These are phyloP conservation scores for Neocrepidodera transversa DNA, from an alignment of 2,888 invertebrate genomes.

Conservation along the genomic window DNA sequence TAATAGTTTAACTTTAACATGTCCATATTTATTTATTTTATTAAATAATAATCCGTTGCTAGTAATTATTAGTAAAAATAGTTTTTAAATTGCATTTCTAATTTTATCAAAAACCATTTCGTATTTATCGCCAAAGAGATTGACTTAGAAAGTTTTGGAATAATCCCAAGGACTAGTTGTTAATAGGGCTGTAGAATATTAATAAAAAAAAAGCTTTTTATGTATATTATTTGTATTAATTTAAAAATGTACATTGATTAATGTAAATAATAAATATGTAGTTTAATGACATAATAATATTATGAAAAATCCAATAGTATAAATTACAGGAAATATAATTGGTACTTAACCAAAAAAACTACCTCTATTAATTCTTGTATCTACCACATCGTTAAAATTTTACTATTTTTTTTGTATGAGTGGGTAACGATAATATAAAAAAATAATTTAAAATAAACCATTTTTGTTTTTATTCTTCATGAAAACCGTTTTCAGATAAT, in stretches of 20 bases:
- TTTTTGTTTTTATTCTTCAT: background rate
- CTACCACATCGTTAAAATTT: slow-evolving; percentile 2
- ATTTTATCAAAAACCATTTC: slow-evolving; percentile 9
- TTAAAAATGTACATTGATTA: slow-evolving; percentile 22
- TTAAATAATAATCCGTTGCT: too few relatives aligned
- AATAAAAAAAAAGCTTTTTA: slow-evolving; percentile 20
- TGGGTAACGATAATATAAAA: slow-evolving; percentile 1
- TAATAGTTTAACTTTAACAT: too few relatives aligned
- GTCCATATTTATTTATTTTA: too few relatives aligned
- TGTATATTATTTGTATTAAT: slow-evolving; percentile 26
- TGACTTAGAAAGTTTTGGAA: slow-evolving; percentile 33
- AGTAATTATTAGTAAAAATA: too few relatives aligned
- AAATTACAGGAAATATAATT: slow-evolving; percentile 13
- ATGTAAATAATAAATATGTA: slow-evolving; percentile 24
- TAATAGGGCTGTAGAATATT: slow-evolving; percentile 21
- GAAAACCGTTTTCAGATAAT: too few relatives aligned
- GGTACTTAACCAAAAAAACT: slow-evolving; percentile 24
- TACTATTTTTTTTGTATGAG: slow-evolving; percentile 2
- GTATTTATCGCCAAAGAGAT: slow-evolving; percentile 46
- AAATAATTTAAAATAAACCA: background rate
- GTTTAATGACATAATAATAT: slow-evolving; percentile 12
- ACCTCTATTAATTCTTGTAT: slow-evolving; percentile 19
- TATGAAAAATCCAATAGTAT: too few relatives aligned
- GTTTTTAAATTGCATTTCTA: slow-evolving; percentile 14
- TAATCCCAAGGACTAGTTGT: slow-evolving; percentile 17